Evolutionary conservation across 2,113 vertebrate species (phyloP).

Genomic region (Theropithecus gelada): DNA sequence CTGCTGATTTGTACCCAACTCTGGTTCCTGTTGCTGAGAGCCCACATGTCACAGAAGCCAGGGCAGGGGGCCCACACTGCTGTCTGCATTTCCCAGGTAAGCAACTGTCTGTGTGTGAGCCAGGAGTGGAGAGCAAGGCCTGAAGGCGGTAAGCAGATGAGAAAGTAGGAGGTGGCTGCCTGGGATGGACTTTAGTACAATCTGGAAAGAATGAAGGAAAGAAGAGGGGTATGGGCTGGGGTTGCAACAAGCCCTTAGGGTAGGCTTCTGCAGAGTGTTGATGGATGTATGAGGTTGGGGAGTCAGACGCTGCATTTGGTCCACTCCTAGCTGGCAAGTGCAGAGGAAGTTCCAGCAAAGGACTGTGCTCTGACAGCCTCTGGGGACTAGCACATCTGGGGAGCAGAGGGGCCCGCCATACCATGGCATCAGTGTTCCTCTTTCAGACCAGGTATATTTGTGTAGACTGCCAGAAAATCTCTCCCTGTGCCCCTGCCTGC

Average conservation of each 20-base stretch:
- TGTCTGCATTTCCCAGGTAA: slow-evolving; percentile 43
- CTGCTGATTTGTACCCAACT: neutral
- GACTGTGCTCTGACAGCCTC: neutral
- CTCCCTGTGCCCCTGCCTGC: neutral
- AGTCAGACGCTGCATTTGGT: neutral
- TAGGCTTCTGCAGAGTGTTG: neutral
- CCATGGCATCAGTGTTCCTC: neutral
- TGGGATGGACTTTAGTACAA: neutral
- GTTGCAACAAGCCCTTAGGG: neutral
- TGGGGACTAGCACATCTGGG: neutral
- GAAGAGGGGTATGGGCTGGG: neutral
- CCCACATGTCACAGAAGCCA: neutral
- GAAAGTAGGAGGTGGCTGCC: neutral
- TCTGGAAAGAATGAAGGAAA: neutral
- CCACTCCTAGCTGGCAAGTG: neutral
- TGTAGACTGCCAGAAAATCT: neutral
- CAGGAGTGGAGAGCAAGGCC: neutral
- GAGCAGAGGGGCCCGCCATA: neutral
- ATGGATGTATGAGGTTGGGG: rapidly evolving
- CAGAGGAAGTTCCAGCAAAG: neutral
- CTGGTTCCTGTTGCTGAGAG: neutral
- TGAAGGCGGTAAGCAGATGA: neutral
- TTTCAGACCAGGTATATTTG: neutral
- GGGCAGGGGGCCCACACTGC: neutral
- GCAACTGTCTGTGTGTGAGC: neutral